Percentiles rank a stretch among this genome's conserved stretches.
These are phyloP conservation scores for Scrobipalpa atriplicella DNA, from an alignment of 2,888 invertebrate species.

Conservation along the genomic window DNA sequence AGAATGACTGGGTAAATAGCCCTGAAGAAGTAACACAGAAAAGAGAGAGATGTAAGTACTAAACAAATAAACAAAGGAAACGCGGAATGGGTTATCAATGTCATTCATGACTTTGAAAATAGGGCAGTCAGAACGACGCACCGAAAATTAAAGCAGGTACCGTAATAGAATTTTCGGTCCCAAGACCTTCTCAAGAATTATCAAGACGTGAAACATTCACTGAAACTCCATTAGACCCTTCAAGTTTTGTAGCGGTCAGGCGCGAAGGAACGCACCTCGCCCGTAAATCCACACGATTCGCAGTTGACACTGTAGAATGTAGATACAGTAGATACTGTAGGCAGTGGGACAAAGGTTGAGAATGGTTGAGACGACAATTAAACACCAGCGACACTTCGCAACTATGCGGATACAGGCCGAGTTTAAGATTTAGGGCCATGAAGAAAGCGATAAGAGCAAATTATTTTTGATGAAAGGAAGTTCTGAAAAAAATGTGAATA, in stretches of 20 bases:
- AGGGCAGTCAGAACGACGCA: not conserved
- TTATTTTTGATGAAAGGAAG: no score
- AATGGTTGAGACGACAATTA: conserved; percentile 54
- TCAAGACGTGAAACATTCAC: conserved; percentile 7
- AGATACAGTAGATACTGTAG: no score
- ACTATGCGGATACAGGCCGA: conserved; percentile 61
- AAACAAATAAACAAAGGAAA: no score
- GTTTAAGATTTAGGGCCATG: conserved; percentile 49
- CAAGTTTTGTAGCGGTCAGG: conserved; percentile 16
- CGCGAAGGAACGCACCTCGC: conserved; percentile 36
- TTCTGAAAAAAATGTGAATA: no score
- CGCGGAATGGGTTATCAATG: no score
- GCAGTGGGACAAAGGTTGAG: conserved; percentile 9
- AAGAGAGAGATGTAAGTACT: no score
- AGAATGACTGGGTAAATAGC: no score
- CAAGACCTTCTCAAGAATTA: conserved; percentile 17
- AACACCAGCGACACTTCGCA: conserved; percentile 52
- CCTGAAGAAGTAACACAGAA: no score
- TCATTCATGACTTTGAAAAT: not conserved
- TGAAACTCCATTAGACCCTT: conserved; percentile 20
- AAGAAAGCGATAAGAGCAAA: conserved; percentile 33
- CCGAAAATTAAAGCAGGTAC: not conserved
- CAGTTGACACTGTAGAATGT: no score
- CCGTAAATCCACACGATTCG: conserved; percentile 39
- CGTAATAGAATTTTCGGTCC: conserved; percentile 1